Base-by-base conservation (phyloP, 2,113 vertebrate genomes). In the Agelaius phoeniceus region DNA sequence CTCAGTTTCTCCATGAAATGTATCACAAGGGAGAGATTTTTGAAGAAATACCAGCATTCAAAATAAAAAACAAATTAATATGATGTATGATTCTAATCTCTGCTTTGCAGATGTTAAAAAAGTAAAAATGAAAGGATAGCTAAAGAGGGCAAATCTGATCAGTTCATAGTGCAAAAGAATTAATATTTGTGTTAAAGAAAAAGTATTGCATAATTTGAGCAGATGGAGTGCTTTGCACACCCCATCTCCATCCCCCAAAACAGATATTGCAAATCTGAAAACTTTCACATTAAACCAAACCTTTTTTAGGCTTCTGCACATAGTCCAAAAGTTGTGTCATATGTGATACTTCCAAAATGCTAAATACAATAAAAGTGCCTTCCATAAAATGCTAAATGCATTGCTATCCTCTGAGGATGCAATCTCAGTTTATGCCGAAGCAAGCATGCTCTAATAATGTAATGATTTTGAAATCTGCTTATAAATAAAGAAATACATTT, bases 41-140 rank as follows among this genome's bases (percentile, higher is more conserved):
- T 95, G 49, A 97, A 97, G 77, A 41, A 93, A 83, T 88, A 91
- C 24, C 31, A 93, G 26, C 39, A 75, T 27, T 87, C 7, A 13
- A 61, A 94, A 75, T 75, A 91, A 94, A 55, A 33, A 24, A 57
- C 13, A 41, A 41, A 73, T 73, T 75, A 92, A 4, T 67, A 90
- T 90, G 94, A 97, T 97, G n/a, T 82, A 92, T 92, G 74, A 94
- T 33, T 84, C 52, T 95, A 97, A 97, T 97, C 88, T 94, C 35
- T 68, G 62, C 39, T 88, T 91, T 93, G 76, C 87, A 95, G 84
- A 93, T 94, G 87, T 79, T 94, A 52, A 92, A 52, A 61, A 46
- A 51, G 15, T 8, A 11, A 33, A 28, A 46, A 83, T 16, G 2
- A 43, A 54, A 39, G 26, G 17, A 43, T 10, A 15, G 33, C 35